Percentiles rank a stretch among this genome's conserved stretches.
Conservation (phyloP, 2,888 invertebrate species). For the Tinea semifulvella region DNA sequence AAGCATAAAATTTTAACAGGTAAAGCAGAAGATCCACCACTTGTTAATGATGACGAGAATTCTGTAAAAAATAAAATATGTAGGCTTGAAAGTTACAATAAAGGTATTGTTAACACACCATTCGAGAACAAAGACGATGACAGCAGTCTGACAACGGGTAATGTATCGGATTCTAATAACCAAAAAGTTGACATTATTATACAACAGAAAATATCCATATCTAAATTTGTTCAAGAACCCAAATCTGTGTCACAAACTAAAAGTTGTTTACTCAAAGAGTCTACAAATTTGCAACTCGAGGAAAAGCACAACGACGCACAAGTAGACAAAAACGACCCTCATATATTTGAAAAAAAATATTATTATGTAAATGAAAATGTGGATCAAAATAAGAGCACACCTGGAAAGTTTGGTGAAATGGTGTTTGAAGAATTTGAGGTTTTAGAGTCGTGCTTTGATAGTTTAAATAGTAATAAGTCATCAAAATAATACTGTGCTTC, state of each 20-base stretch:
- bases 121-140: slow-evolving; percentile 46
- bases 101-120: slow-evolving; percentile 52
- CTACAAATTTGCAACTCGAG: slow-evolving; percentile 12
- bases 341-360: slow-evolving; percentile 65
- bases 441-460: slow-evolving; percentile 69
- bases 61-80: slow-evolving; percentile 62
- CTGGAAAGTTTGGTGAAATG: slow-evolving; percentile 80
- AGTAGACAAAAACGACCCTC: slow-evolving; percentile 35
- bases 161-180: slow-evolving; percentile 21
- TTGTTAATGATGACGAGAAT: slow-evolving; percentile 53
- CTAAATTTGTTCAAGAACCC: slow-evolving; percentile 23
- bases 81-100: slow-evolving; percentile 57
- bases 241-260: slow-evolving; percentile 14
- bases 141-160: slow-evolving; percentile 41
- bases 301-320: slow-evolving; percentile 18
- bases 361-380: slow-evolving; percentile 68
- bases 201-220: not conserved
- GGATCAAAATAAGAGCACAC: slow-evolving; percentile 62
- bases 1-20: slow-evolving; percentile 43
- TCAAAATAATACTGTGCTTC: slow-evolving; percentile 43
- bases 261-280: slow-evolving; percentile 1
- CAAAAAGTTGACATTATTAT: slow-evolving; percentile 1
- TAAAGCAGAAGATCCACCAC: slow-evolving; percentile 50
- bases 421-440: slow-evolving; percentile 86
- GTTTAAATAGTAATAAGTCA: slow-evolving; percentile 66